These are phyloP conservation scores for Cromileptes altivelis DNA, from an alignment of 2,113 vertebrate genomes.

Conservation along the genomic window DNA sequence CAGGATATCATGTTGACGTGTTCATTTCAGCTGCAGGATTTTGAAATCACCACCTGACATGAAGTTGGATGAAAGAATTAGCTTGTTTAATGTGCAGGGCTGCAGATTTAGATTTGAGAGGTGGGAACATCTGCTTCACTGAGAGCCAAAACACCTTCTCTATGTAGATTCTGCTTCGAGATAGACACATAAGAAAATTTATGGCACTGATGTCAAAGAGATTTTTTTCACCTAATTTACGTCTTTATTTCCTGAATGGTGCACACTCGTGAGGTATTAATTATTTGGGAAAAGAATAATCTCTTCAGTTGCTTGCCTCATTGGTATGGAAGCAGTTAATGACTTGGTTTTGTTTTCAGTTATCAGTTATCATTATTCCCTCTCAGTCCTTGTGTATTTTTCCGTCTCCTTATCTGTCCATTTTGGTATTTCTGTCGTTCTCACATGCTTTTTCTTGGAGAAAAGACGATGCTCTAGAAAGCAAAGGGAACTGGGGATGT, in stretches of 20 bases:
- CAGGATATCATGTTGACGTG: not conserved
- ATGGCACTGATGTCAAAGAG: not conserved
- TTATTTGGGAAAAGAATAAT: not conserved
- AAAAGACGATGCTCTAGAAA: slow-evolving; percentile 13
- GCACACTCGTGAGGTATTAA: not conserved
- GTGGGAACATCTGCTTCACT: not conserved
- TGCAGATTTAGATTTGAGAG: not conserved
- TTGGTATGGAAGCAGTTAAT: slow-evolving; percentile 12
- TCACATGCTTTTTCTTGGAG: not conserved
- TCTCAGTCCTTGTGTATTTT: slow-evolving; percentile 23
- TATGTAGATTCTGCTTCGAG: not conserved
- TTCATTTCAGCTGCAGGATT: not conserved
- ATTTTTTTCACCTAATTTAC: not conserved
- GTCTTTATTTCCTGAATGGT: not conserved
- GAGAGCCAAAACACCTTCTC: not conserved
- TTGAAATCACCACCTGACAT: not conserved
- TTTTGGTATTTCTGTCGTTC: slow-evolving; percentile 22
- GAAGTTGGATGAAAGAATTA: not conserved
- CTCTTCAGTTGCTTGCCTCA: not conserved
- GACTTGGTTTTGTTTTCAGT: slow-evolving; percentile 2
- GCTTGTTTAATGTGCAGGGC: not conserved
- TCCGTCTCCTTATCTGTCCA: slow-evolving; percentile 15
- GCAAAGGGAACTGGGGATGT: slow-evolving; percentile 15
- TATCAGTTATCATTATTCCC: not conserved
- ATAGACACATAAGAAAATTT: not conserved